Conservation (phyloP, 2,888 invertebrate genomes). For the Aromia moschata region DNA sequence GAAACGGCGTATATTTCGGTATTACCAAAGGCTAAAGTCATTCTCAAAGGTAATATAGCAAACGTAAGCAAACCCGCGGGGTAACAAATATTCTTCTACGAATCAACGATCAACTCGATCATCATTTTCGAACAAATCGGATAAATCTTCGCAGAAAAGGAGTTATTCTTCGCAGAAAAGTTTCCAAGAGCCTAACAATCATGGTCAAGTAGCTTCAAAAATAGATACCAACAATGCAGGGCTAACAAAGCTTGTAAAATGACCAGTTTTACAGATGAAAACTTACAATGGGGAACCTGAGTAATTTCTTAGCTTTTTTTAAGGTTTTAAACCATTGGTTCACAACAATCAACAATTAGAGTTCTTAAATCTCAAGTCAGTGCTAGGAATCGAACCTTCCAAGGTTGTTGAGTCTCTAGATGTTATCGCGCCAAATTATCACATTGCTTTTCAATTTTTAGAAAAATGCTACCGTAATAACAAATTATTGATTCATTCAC, state of each 20-base stretch:
- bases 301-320: slow-evolving; percentile 3
- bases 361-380: background rate
- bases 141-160: too few relatives aligned
- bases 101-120: too few relatives aligned
- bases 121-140: too few relatives aligned
- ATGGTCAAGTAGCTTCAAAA: too few relatives aligned
- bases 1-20: background rate
- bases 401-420: background rate
- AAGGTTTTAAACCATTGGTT: slow-evolving; percentile 5
- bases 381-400: background rate
- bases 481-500: background rate
- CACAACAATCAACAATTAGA: slow-evolving; percentile 1
- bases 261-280: too few relatives aligned
- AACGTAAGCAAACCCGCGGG: background rate
- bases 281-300: too few relatives aligned
- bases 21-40: background rate
- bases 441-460: background rate
- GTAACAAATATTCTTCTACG: too few relatives aligned
- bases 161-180: too few relatives aligned
- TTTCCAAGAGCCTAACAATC: too few relatives aligned
- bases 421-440: slow-evolving; percentile 2
- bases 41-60: too few relatives aligned
- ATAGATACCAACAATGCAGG: too few relatives aligned
- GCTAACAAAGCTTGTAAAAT: too few relatives aligned
- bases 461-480: background rate